phyloP scores from a whole-genome alignment of 1,140 invertebrate species.

The Diabrotica virgifera region DNA sequence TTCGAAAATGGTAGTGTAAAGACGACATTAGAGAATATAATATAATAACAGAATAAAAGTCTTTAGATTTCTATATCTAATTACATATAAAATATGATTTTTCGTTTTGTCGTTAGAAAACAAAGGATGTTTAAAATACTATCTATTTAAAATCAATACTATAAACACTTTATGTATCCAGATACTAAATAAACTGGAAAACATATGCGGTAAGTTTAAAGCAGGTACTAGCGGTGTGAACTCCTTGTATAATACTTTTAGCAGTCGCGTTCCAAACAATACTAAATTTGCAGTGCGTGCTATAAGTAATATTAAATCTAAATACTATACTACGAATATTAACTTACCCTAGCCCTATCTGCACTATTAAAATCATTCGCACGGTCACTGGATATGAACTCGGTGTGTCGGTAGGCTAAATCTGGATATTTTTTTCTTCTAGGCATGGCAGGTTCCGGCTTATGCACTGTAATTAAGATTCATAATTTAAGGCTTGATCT shows the following conservation, averaged over 20 bases:
- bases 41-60: no score
- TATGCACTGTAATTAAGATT: slow-evolving; percentile 50
- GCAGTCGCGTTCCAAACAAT: slow-evolving; percentile 17
- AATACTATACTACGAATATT: background rate
- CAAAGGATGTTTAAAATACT: no score
- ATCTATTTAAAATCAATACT: no score
- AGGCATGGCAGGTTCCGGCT: slow-evolving; percentile 75
- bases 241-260: slow-evolving; percentile 8
- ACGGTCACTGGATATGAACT: slow-evolving; percentile 66
- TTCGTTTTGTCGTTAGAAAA: no score
- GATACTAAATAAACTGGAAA: no score
- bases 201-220: no score
- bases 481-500: no score
- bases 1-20: no score
- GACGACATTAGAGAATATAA: no score
- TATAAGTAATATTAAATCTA: slow-evolving; percentile 12
- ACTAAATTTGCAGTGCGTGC: slow-evolving; percentile 27
- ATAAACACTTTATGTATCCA: no score
- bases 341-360: slow-evolving; percentile 56
- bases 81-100: no score
- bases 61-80: no score
- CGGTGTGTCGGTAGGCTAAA: slow-evolving; percentile 78
- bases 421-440: slow-evolving; percentile 84
- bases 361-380: slow-evolving; percentile 52
- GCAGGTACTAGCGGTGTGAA: background rate